Conservation (phyloP, 2,113 vertebrate genomes). For the Meles meles region DNA sequence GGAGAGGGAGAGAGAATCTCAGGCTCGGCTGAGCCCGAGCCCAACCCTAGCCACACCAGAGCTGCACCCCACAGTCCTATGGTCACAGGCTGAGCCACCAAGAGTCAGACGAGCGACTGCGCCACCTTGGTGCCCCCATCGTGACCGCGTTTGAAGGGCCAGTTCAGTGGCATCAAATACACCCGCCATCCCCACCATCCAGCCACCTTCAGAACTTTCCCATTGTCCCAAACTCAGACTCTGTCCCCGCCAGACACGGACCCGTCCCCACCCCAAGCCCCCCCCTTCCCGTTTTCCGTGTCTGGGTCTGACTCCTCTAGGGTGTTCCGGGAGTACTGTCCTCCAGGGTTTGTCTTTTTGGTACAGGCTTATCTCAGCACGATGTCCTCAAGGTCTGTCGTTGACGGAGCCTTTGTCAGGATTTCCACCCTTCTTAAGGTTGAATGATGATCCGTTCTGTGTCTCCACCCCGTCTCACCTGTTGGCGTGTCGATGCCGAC, state of each 20-base stretch:
- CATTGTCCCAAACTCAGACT: neutral
- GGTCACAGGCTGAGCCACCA: neutral
- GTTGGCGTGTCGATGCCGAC: accelerated
- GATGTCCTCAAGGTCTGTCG: neutral
- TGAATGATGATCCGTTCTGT: accelerated
- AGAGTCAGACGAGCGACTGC: neutral
- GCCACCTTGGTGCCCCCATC: neutral
- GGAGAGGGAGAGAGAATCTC: neutral
- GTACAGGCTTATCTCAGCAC: neutral
- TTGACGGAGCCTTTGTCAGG: neutral
- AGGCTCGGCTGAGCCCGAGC: too few relatives aligned
- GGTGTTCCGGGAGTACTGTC: neutral
- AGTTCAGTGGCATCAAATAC: neutral
- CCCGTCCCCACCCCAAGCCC: neutral
- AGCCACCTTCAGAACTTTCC: neutral
- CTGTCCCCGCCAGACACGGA: neutral
- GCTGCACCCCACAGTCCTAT: neutral
- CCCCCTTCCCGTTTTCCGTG: neutral
- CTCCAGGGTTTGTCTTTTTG: neutral
- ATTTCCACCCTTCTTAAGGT: neutral
- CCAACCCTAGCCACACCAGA: accelerated
- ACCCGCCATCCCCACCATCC: accelerated
- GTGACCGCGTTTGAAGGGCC: neutral
- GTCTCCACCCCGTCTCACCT: too few relatives aligned
- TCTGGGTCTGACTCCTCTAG: neutral